Base-by-base conservation (phyloP, 92 coral and sea anemone species). In the Bergia sp. region DNA sequence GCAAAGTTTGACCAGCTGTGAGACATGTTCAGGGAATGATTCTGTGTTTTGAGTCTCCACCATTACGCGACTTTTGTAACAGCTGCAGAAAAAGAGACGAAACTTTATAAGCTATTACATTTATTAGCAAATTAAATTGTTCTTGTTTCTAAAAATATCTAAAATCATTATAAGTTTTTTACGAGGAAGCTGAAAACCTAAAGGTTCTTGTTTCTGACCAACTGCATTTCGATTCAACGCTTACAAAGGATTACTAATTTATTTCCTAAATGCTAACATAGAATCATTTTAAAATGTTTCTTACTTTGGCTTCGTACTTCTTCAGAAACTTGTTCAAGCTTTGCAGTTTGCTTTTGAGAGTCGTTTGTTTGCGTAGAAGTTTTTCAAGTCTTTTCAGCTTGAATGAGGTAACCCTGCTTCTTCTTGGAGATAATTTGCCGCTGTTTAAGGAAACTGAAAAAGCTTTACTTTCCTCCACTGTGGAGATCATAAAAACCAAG, bases 271-370 rank as follows among this genome's bases (percentile, higher is more conserved):
- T 11, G 58, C 13, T 53, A 11, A 53, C 23, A 3, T 16, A 61
- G 20, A 61, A 61, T 61, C 23, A 4, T 61, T 0, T 1, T 61
- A 13, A 16, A 38, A 53, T 1, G 12, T n/a, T 66, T 43, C 77
- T 82, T 44, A 82, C 86, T 55, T 66, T 82, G 86, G 18, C 12
- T 82, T 82, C 64, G 86, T 82, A 82, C 72, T 82, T 82, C 76
- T 82, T 82, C 21, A 82, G 5, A 45, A 82, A 82, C 44, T 43
- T 82, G 77, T 67, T 82, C 16, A 82, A 82, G 76, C 86, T 82
- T 7, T 2, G 76, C 58, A 82, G 77, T 1, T 67, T 82, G 50
- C 64, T 66, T 36, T 67, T 66, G 61, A 82, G 23, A 4, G 50
- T 82, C 1, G 37, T 41, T 67, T 20, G 29, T 64, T 42, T 43